A percentile compares a stretch with the other conserved stretches of the same genome.
These are phyloP conservation scores for Vandiemenella viatica DNA, from an alignment of 2,888 invertebrate species.

Conservation along the genomic window DNA sequence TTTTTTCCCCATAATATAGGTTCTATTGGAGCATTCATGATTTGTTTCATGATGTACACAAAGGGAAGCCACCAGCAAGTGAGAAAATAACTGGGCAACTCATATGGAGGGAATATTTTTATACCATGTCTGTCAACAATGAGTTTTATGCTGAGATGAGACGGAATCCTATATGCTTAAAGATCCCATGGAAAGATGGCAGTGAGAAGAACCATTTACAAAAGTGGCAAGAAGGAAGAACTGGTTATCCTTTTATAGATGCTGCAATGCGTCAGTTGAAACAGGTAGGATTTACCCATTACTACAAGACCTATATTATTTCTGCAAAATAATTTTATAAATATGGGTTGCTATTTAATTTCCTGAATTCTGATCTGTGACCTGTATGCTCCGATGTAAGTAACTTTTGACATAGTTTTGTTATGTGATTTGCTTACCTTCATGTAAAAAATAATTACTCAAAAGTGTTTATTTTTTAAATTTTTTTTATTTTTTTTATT, in stretches of 20 bases:
- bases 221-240: slow-evolving; percentile 44
- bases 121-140: slow-evolving; percentile 62
- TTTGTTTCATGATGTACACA: slow-evolving; percentile 41
- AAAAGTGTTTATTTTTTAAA: too few species aligned
- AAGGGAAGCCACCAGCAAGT: slow-evolving; percentile 28
- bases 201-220: slow-evolving; percentile 17
- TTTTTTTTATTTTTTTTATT: too few species aligned
- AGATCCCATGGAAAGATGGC: slow-evolving; percentile 50
- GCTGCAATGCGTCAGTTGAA: slow-evolving; percentile 55
- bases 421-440: too few species aligned
- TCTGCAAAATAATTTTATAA: too few species aligned
- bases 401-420: too few species aligned
- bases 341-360: too few species aligned
- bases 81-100: slow-evolving; percentile 43
- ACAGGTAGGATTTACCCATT: too few species aligned
- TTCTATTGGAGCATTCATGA: slow-evolving; percentile 58
- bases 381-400: too few species aligned
- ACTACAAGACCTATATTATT: too few species aligned
- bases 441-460: too few species aligned
- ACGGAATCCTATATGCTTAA: slow-evolving; percentile 53
- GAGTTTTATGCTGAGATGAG: slow-evolving; percentile 50
- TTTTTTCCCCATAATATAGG: too few species aligned
- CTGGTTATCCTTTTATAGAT: slow-evolving; percentile 59
- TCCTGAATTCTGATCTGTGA: too few species aligned
- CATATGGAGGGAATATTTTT: slow-evolving; percentile 64